phyloP scores from a whole-genome alignment of 2,888 invertebrate species.

The Acanthococcus lagerstroemiae region DNA sequence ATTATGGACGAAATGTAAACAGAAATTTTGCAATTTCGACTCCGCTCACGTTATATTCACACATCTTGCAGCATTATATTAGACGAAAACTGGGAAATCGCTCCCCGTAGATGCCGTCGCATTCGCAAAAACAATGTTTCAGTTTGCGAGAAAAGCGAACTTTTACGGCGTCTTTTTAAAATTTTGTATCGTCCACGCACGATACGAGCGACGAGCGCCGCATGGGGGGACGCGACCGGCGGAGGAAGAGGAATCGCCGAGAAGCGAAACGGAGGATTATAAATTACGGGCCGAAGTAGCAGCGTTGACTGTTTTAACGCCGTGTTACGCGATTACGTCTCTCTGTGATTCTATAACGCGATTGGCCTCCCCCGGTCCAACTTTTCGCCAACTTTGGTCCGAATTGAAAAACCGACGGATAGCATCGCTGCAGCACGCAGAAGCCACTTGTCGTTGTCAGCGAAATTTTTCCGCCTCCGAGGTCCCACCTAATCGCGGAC shows the following conservation, averaged over 20 bases:
- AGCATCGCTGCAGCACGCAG: too few species aligned
- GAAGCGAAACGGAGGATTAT: not conserved
- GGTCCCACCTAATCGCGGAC: too few species aligned
- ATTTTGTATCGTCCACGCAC: constrained; percentile 30
- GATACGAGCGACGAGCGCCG: constrained; percentile 8
- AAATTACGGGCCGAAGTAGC: not conserved
- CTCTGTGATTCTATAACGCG: too few species aligned
- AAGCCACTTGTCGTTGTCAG: too few species aligned
- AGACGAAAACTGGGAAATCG: constrained; percentile 30
- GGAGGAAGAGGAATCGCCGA: not conserved
- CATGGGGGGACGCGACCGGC: not conserved
- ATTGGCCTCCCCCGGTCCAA: too few species aligned
- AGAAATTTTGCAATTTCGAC: constrained; percentile 31
- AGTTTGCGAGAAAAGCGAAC: constrained; percentile 25
- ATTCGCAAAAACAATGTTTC: constrained; percentile 29
- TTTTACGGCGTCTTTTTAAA: constrained; percentile 31
- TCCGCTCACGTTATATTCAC: constrained; percentile 30
- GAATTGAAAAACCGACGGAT: too few species aligned
- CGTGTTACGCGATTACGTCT: not conserved
- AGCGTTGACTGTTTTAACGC: not conserved
- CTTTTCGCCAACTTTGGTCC: too few species aligned
- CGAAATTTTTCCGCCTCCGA: too few species aligned
- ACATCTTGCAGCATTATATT: constrained; percentile 30
- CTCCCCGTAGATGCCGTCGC: constrained; percentile 27
- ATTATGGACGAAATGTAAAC: constrained; percentile 31